Evolutionary conservation across 2,888 invertebrate genomes (phyloP), one percentile per base, ranked within the genome.

Genomic region (Trypoxylon attenuatum): DNA sequence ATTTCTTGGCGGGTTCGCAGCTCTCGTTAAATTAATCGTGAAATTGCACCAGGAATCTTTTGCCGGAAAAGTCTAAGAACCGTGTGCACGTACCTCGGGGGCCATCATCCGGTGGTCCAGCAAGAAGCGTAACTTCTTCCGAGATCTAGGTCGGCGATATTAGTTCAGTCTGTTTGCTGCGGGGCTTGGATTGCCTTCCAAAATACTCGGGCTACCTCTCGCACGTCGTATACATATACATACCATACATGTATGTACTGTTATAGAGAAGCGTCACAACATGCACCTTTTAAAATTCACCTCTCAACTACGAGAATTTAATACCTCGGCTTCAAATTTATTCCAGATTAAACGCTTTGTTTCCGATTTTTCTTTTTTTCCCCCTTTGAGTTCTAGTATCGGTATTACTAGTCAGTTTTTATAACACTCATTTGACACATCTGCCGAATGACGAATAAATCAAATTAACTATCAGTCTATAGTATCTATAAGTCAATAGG

Each of bases 71-170:
- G 19, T 19, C 43, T 43, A 25, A 41, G 22, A 22, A n/a, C n/a
- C 2, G 22, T 21, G 21, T 10, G 18, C n/a, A 22, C 22, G 18
- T 21, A 22, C 21, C 22, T 18, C 41, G n/a, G 38, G 23, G 23
- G 18, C 38, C 46, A 55, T 18, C 23, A 21, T 50, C 38, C 46
- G 29, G 49, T 43, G 41, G 42, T 56, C 25, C 41, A 23, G 5
- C 23, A 43, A 39, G 23, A 23, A 39, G 41, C 19, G 52, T 46
- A 43, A 29, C 27, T 23, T 49, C 27, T 68, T 55, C 41, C 39
- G 23, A 50, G 38, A 65, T 49, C 16, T 51, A 64, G 49, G 25
- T 65, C 58, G 50, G 45, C 43, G 39, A 45, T 27, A 38, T 52
- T 65, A 49, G 58, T 56, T 62, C 29, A 46, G 42, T 16, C 49